These are phyloP conservation scores for Pandion haliaetus DNA, from an alignment of 2,113 vertebrate species.

Conservation along the genomic window DNA sequence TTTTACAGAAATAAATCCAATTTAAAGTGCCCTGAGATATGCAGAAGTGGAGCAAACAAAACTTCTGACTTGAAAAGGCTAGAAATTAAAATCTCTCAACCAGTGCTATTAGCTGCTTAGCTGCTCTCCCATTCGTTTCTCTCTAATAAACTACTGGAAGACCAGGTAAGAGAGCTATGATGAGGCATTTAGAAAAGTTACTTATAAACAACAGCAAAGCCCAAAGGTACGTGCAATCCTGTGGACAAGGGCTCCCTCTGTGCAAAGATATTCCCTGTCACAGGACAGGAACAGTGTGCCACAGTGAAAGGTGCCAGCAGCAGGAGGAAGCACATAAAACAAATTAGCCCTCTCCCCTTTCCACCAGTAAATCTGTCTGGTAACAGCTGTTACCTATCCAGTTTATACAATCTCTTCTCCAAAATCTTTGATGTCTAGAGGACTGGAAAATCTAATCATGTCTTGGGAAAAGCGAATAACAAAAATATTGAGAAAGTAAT, in stretches of 20 bases:
- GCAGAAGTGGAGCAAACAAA: neutral
- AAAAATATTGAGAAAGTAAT: slow-evolving; percentile 34
- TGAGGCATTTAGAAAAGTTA: neutral
- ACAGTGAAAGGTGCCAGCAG: slow-evolving; percentile 17
- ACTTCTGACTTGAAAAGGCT: neutral
- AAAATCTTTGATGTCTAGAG: slow-evolving; percentile 18
- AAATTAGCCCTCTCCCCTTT: slow-evolving; percentile 26
- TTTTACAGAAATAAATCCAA: neutral
- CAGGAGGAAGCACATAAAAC: neutral
- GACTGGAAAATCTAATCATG: neutral
- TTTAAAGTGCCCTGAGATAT: neutral
- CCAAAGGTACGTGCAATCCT: neutral
- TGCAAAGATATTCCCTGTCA: neutral
- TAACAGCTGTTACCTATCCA: slow-evolving; percentile 39
- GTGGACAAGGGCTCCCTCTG: slow-evolving; percentile 15
- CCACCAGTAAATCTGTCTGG: neutral
- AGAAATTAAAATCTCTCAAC: neutral
- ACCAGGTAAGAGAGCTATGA: neutral
- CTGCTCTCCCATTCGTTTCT: neutral
- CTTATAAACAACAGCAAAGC: neutral
- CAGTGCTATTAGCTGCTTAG: neutral
- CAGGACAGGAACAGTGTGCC: neutral
- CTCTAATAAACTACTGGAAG: neutral
- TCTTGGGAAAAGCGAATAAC: neutral
- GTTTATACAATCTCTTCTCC: slow-evolving; percentile 20